These are phyloP conservation scores for Mythimna lalbum DNA, from an alignment of 2,888 invertebrate genomes.

Conservation along the genomic window DNA sequence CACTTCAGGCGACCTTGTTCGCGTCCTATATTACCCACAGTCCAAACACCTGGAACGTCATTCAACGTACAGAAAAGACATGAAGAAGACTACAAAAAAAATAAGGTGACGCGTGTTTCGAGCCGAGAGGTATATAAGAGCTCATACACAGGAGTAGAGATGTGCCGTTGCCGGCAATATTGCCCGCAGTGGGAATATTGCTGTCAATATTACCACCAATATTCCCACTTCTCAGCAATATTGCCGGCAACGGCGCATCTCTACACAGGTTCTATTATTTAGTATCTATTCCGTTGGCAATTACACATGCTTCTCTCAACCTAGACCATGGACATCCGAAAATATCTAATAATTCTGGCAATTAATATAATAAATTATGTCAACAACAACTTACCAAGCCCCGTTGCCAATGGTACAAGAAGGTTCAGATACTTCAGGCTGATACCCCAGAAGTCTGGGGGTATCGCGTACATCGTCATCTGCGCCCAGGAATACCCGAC, in stretches of 20 bases:
- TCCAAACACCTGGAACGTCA: constrained; percentile 94
- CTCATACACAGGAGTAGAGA: no score
- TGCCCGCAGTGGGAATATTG: no score
- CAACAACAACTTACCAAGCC: constrained; percentile 91
- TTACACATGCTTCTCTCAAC: neutral
- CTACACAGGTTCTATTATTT: no score
- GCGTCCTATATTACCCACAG: constrained; percentile 97
- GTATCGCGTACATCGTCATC: constrained; percentile 94
- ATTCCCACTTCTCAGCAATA: no score
- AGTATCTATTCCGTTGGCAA: no score
- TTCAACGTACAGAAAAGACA: neutral
- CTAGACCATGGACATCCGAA: neutral
- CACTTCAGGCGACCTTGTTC: constrained; percentile 94
- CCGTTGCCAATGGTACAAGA: constrained; percentile 93
- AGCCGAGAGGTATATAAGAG: neutral
- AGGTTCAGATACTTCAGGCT: constrained; percentile 93
- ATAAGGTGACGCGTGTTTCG: neutral
- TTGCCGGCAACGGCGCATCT: no score
- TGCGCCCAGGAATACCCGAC: constrained; percentile 96
- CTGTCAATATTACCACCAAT: no score
- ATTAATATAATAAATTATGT: neutral
- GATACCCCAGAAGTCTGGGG: constrained; percentile 93
- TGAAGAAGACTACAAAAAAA: neutral
- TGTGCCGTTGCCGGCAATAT: no score
- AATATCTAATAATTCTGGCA: neutral